Conservation (phyloP, 2,888 invertebrate genomes). For the Synergus japonicus region DNA sequence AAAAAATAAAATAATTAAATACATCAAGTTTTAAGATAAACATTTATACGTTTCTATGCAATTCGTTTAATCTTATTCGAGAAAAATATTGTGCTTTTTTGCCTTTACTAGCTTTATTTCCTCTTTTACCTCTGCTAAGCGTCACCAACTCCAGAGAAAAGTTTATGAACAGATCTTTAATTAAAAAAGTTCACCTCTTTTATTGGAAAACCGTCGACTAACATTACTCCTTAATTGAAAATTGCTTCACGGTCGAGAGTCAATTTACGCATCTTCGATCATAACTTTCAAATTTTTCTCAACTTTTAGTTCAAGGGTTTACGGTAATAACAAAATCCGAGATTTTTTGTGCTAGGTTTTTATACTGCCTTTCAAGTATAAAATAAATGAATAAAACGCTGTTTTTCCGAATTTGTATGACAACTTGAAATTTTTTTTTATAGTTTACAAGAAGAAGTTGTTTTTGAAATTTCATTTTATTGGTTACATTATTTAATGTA, state of each 20-base stretch:
- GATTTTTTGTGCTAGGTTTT: too few species aligned
- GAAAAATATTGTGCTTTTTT: neutral
- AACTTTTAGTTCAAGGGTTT: neutral
- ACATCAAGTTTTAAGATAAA: too few species aligned
- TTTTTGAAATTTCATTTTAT: too few species aligned
- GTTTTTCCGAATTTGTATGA: too few species aligned
- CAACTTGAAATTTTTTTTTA: too few species aligned
- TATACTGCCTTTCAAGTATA: too few species aligned
- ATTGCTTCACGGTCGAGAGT: slow-evolving; percentile 51
- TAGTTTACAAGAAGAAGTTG: too few species aligned
- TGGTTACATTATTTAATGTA: too few species aligned
- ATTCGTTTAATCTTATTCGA: too few species aligned
- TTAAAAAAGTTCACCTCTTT: slow-evolving; percentile 72
- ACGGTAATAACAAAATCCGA: neutral
- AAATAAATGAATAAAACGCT: too few species aligned
- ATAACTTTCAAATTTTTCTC: slow-evolving; percentile 16
- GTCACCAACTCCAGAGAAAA: slow-evolving; percentile 61
- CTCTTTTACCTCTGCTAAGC: neutral
- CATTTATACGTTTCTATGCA: too few species aligned
- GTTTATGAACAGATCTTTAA: slow-evolving; percentile 65
- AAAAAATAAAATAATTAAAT: too few species aligned
- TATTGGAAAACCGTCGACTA: slow-evolving; percentile 54
- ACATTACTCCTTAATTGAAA: slow-evolving; percentile 61
- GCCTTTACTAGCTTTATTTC: neutral
- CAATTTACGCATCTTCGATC: slow-evolving; percentile 3